A percentile compares a stretch with the other conserved stretches of the same genome.
Conservation (phyloP, 2,797 vertebrate species). For the Leptatherina wallacei region DNA sequence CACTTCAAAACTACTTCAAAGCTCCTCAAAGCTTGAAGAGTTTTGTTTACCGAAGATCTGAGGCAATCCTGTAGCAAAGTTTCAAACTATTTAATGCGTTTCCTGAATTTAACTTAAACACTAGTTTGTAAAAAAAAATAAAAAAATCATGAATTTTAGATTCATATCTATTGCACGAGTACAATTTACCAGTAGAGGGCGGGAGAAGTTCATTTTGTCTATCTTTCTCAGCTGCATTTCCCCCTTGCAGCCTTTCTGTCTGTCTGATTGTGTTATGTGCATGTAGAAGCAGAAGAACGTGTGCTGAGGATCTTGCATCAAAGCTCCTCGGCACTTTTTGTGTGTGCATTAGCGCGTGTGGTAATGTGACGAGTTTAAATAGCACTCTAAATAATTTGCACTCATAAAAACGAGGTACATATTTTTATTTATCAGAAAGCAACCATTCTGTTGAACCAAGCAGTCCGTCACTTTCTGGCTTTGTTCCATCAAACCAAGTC, state of each 20-base stretch:
- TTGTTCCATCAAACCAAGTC: constrained; percentile 31
- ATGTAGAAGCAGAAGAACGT: constrained; percentile 47
- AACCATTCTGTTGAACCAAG: constrained; percentile 39
- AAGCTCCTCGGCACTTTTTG: constrained; percentile 61
- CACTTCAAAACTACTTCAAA: no score
- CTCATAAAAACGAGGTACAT: constrained; percentile 64
- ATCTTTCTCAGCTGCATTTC: not conserved
- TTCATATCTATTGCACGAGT: not conserved
- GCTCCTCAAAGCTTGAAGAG: no score
- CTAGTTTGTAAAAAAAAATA: no score
- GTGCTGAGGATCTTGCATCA: constrained; percentile 62
- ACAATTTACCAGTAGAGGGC: constrained; percentile 53
- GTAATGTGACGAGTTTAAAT: constrained; percentile 58
- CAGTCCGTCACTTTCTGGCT: constrained; percentile 15
- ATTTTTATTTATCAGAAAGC: constrained; percentile 60
- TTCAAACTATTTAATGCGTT: no score
- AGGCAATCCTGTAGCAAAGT: no score
- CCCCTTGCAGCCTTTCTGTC: constrained; percentile 31
- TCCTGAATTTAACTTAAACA: no score
- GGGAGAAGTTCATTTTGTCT: not conserved
- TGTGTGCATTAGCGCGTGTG: constrained; percentile 39
- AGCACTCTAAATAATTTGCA: constrained; percentile 57
- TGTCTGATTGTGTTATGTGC: constrained; percentile 53
- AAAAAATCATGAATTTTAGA: no score
- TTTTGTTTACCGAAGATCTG: no score